phyloP scores from a whole-genome alignment of 2,888 invertebrate genomes.

The Rhogogaster chlorosoma region DNA sequence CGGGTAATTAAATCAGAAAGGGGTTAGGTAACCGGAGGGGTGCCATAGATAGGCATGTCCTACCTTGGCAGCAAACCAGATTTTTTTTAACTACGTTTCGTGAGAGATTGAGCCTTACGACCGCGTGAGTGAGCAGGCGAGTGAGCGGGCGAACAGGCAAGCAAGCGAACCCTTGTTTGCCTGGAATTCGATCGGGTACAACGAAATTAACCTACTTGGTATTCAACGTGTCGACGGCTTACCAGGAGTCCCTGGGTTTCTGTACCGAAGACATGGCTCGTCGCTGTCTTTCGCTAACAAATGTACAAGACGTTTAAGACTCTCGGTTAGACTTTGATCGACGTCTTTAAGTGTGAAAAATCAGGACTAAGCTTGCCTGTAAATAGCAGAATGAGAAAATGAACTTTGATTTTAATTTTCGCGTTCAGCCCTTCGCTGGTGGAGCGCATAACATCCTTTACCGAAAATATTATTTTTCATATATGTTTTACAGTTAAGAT shows the following conservation, averaged over 20 bases:
- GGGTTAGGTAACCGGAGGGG: not conserved
- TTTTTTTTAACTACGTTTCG: slow-evolving; percentile 68
- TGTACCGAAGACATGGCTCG: not conserved
- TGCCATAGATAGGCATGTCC: not conserved
- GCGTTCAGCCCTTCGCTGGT: not conserved
- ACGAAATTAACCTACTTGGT: slow-evolving; percentile 71
- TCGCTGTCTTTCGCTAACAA: not conserved
- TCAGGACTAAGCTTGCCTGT: too few relatives aligned
- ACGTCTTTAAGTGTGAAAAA: too few relatives aligned
- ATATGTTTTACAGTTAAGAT: not conserved
- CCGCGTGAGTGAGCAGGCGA: slow-evolving; percentile 32
- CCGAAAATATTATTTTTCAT: not conserved
- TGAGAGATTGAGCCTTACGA: slow-evolving; percentile 70
- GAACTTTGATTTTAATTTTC: not conserved
- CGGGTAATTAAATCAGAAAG: not conserved
- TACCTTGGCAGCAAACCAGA: slow-evolving; percentile 27
- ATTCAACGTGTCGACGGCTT: slow-evolving; percentile 59
- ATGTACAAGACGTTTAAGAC: not conserved
- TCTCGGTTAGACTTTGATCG: not conserved
- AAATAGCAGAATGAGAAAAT: not conserved
- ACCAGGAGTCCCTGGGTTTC: slow-evolving; percentile 13
- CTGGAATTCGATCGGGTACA: slow-evolving; percentile 68
- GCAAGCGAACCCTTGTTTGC: slow-evolving; percentile 52
- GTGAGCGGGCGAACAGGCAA: slow-evolving; percentile 15
- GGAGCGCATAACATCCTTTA: not conserved